A percentile compares a stretch with the other conserved stretches of the same genome.
Evolutionary conservation across 2,113 vertebrate species (phyloP).

Genomic region (Chauna torquata): DNA sequence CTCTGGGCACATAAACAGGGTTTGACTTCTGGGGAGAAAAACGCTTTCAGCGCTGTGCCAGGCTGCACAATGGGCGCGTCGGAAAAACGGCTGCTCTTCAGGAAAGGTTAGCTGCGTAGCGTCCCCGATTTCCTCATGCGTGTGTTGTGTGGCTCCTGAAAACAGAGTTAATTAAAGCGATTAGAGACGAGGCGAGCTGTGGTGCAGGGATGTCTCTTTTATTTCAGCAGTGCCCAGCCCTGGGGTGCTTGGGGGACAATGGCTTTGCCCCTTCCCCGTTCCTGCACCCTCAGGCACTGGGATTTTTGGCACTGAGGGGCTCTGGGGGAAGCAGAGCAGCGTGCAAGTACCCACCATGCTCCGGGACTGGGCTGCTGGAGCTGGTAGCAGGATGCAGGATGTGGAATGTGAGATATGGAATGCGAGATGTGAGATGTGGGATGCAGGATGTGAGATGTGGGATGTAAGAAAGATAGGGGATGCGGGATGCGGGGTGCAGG

Average conservation of each 20-base stretch:
- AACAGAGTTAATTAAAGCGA: too few relatives aligned
- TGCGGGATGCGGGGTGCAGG: too few relatives aligned
- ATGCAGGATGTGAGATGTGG: too few relatives aligned
- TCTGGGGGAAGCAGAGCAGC: neutral
- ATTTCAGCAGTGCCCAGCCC: neutral
- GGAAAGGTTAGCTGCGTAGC: rapidly evolving
- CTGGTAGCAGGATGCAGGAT: neutral
- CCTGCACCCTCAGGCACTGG: neutral
- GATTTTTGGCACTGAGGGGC: neutral
- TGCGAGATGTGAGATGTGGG: too few relatives aligned
- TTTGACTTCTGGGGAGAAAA: neutral
- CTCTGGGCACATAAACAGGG: rapidly evolving
- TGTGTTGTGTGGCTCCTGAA: neutral
- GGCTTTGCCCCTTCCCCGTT: neutral
- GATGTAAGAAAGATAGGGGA: too few relatives aligned
- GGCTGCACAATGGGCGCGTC: too few relatives aligned
- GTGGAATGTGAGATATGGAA: too few relatives aligned
- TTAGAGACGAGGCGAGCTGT: neutral
- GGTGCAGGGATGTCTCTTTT: neutral
- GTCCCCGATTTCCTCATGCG: neutral
- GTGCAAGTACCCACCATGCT: neutral
- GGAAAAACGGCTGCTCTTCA: rapidly evolving
- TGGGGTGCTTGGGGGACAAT: neutral
- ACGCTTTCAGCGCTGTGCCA: too few relatives aligned
- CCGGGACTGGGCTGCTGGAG: neutral